These are phyloP conservation scores for Brachionus plicatilis DNA, from an alignment of 1,140 invertebrate genomes.

Conservation along the genomic window DNA sequence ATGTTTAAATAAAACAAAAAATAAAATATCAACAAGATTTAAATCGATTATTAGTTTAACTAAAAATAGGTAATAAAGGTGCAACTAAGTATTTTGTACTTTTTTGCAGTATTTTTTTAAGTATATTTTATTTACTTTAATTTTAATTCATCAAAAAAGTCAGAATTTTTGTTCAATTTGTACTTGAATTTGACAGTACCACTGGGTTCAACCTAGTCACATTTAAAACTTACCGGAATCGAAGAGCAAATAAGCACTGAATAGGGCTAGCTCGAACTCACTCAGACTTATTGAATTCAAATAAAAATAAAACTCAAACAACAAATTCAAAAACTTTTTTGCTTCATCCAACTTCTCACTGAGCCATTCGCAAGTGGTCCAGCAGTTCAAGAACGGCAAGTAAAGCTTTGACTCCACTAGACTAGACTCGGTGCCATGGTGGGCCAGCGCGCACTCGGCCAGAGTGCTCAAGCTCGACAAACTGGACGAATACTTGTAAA, in stretches of 20 bases:
- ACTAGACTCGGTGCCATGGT: background rate
- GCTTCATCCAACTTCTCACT: background rate
- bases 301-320: slow-evolving; percentile 39
- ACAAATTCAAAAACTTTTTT: background rate
- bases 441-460: slow-evolving; percentile 4
- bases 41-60: too few species aligned
- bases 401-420: background rate
- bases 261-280: background rate
- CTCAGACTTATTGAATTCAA: slow-evolving; percentile 3
- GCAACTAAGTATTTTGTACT: too few species aligned
- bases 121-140: too few species aligned
- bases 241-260: slow-evolving; percentile 19
- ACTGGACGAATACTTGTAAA: slow-evolving; percentile 4
- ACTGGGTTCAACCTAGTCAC: too few species aligned
- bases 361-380: background rate
- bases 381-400: background rate
- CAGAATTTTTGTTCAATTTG: too few species aligned
- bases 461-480: background rate
- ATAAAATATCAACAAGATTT: too few species aligned
- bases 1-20: too few species aligned
- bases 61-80: too few species aligned
- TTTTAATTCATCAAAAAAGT: too few species aligned
- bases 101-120: too few species aligned
- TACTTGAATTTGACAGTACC: too few species aligned
- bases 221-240: background rate